Conservation (phyloP, 2,888 invertebrate species). For the Hypomecis punctinalis region DNA sequence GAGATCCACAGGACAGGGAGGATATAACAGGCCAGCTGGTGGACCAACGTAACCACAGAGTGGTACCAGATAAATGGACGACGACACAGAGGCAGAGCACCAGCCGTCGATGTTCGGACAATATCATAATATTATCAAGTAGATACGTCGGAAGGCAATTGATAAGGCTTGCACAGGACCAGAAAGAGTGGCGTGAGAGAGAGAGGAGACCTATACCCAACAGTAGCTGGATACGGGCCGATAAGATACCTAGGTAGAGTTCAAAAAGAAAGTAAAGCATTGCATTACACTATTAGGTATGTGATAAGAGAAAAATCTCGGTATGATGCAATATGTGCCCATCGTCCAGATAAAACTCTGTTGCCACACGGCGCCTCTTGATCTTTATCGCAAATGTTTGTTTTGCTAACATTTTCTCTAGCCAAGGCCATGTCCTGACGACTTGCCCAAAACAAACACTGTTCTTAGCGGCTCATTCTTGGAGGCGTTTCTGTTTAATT, state of each 20-base stretch:
- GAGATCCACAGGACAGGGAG: no score
- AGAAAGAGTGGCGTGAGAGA: no score
- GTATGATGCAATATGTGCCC: conserved; percentile 34
- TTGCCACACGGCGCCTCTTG: conserved; percentile 41
- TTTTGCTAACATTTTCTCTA: conserved; percentile 35
- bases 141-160: no score
- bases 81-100: no score
- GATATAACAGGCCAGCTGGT: no score
- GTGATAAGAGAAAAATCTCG: conserved; percentile 36
- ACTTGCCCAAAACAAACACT: conserved; percentile 31
- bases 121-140: no score
- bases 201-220: no score
- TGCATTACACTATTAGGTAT: conserved; percentile 10
- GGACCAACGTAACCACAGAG: no score
- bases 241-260: conserved; percentile 1
- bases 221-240: no score
- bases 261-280: conserved; percentile 33
- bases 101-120: no score
- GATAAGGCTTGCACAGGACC: no score
- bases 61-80: no score
- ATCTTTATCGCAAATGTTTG: conserved; percentile 45
- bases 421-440: conserved; percentile 35
- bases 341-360: conserved; percentile 30
- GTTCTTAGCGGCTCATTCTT: conserved; percentile 12
- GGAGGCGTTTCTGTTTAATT: conserved; percentile 7